Percentiles rank a stretch among this genome's conserved stretches.
Conservation (phyloP, 2,888 invertebrate genomes). For the Andrena praecox region DNA sequence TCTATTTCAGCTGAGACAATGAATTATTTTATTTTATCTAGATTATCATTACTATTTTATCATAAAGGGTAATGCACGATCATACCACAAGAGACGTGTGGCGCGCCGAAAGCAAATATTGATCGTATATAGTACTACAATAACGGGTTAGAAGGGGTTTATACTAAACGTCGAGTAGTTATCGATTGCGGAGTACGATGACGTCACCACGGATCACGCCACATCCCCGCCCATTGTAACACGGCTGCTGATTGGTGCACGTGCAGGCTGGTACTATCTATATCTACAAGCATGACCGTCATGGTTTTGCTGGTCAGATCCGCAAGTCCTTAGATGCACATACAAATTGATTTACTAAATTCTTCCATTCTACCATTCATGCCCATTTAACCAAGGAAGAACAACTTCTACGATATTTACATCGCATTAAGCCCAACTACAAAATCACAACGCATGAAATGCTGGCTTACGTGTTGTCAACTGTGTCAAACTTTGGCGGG, state of each 20-base stretch:
- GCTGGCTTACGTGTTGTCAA: not conserved
- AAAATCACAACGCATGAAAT: not conserved
- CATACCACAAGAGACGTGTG: slow-evolving; percentile 14
- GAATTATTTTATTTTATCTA: not conserved
- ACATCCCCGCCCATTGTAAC: slow-evolving; percentile 81
- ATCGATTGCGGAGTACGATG: slow-evolving; percentile 73
- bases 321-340: slow-evolving; percentile 26
- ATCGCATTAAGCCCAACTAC: not conserved
- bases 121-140: slow-evolving; percentile 47
- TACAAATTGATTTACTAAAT: slow-evolving; percentile 7
- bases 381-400: not conserved
- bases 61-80: slow-evolving; percentile 1
- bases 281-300: slow-evolving; percentile 58
- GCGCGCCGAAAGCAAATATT: slow-evolving; percentile 47
- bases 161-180: slow-evolving; percentile 58
- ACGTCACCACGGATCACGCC: slow-evolving; percentile 85
- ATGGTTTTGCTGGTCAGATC: slow-evolving; percentile 52
- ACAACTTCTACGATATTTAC: not conserved
- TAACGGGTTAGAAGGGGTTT: slow-evolving; percentile 55
- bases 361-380: not conserved
- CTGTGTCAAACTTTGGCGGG: slow-evolving; percentile 31
- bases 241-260: slow-evolving; percentile 79
- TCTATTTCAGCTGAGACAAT: not conserved
- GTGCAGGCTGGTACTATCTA: slow-evolving; percentile 71
- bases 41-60: slow-evolving; percentile 1